phyloP scores from a whole-genome alignment of 2,888 invertebrate genomes.

The Calliopum simillimum region DNA sequence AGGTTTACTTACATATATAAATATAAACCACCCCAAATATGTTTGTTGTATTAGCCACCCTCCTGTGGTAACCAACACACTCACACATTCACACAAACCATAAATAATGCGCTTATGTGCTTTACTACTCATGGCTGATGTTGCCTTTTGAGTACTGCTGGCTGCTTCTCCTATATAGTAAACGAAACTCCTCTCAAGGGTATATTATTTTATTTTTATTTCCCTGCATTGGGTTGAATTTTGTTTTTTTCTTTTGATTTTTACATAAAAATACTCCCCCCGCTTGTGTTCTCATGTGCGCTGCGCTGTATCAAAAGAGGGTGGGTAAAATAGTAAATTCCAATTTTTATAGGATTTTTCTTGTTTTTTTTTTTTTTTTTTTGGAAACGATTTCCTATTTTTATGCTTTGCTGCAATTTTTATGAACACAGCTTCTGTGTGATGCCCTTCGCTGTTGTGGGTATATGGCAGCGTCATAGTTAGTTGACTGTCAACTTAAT shows the following conservation, averaged over 20 bases:
- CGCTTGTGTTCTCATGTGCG: not conserved
- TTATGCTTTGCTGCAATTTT: conserved; percentile 16
- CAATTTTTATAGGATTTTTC: conserved; percentile 41
- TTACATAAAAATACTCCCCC: conserved; percentile 36
- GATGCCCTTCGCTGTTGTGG: not conserved
- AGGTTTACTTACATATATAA: not conserved
- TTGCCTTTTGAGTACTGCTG: no score
- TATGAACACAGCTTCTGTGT: not conserved
- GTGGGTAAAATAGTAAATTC: conserved; percentile 36
- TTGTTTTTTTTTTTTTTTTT: not conserved
- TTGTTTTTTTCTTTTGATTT: conserved; percentile 1
- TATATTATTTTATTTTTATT: conserved; percentile 6
- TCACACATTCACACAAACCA: not conserved
- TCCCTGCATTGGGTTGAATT: not conserved
- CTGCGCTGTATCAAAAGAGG: conserved; percentile 24
- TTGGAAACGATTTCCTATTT: conserved; percentile 26
- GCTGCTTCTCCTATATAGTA: conserved; percentile 1
- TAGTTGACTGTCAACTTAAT: no score
- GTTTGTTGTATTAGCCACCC: conserved; percentile 5
- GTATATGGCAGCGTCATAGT: no score
- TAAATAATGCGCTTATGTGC: conserved; percentile 42
- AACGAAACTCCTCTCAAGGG: conserved; percentile 14
- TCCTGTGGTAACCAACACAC: not conserved
- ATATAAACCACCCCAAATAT: conserved; percentile 28
- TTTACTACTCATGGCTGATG: conserved; percentile 30